Evolutionary conservation across 2,797 vertebrate genomes (phyloP).

Genomic region (Gambelia wislizenii): DNA sequence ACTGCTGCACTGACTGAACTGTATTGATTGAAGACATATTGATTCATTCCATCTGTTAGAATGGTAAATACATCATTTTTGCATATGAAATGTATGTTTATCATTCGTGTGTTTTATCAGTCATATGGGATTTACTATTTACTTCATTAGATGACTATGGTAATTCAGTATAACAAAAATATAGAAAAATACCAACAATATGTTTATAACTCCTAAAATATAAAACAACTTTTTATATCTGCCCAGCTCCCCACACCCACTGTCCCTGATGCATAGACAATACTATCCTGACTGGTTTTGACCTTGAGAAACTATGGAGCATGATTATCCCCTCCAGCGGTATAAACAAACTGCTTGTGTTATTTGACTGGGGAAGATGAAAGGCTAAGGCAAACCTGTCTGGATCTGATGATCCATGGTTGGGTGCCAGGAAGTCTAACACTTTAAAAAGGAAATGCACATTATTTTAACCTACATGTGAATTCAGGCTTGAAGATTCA

Average conservation of each 20-base stretch:
- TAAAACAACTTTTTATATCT: neutral
- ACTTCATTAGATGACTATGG: neutral
- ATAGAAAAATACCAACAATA: neutral
- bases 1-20: neutral
- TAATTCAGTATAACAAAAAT: neutral
- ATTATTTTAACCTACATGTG: neutral
- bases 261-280: neutral
- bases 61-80: neutral
- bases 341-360: neutral
- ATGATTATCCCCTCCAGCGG: neutral
- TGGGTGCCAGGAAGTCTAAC: constrained; percentile 32
- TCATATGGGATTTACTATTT: neutral
- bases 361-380: constrained; percentile 19
- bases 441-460: neutral
- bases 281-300: neutral
- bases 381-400: constrained; percentile 18
- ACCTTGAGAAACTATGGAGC: neutral
- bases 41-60: neutral
- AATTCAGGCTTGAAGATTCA: neutral
- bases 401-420: neutral
- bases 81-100: neutral
- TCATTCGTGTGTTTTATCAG: neutral
- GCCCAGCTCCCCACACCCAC: neutral
- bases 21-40: neutral
- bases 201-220: neutral